A percentile compares a stretch with the other conserved stretches of the same genome.
Conservation (phyloP, 2,888 invertebrate genomes). For the Sceliomorpha sp. region DNA sequence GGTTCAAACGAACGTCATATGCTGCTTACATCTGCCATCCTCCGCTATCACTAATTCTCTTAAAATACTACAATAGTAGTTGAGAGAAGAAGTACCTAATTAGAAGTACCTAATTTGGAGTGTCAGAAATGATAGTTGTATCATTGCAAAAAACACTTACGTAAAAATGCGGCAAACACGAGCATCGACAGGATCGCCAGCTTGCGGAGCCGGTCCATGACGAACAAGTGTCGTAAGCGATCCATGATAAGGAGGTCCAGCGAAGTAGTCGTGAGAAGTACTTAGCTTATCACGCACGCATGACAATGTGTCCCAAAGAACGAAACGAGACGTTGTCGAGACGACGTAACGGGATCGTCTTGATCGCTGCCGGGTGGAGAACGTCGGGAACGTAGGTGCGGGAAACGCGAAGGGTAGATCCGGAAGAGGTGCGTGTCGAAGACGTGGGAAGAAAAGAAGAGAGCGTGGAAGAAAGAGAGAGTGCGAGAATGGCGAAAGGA, state of each 20-base stretch:
- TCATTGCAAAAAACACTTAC: constrained; percentile 31
- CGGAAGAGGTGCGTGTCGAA: not conserved
- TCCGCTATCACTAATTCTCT: too few species aligned
- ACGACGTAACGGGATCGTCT: constrained; percentile 33
- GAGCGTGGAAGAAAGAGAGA: not conserved
- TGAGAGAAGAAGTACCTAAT: too few species aligned
- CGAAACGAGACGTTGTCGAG: constrained; percentile 5
- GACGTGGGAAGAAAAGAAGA: not conserved
- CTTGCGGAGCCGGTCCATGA: constrained; percentile 39
- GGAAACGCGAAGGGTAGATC: not conserved
- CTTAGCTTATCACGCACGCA: constrained; percentile 42
- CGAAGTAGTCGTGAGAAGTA: constrained; percentile 5
- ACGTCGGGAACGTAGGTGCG: constrained; percentile 2
- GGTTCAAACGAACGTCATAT: too few species aligned
- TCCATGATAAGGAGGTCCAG: constrained; percentile 23
- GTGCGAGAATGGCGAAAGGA: not conserved
- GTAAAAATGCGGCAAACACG: constrained; percentile 17
- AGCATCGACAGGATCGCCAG: constrained; percentile 31
- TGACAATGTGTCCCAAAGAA: constrained; percentile 26
- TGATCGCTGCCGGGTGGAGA: constrained; percentile 10
- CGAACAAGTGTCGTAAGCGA: constrained; percentile 7
- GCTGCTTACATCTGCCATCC: too few species aligned
- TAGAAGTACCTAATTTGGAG: too few species aligned
- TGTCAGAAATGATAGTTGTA: too few species aligned
- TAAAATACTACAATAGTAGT: too few species aligned